phyloP scores from a whole-genome alignment of 2,888 invertebrate genomes.

The Herminia tarsipennalis region DNA sequence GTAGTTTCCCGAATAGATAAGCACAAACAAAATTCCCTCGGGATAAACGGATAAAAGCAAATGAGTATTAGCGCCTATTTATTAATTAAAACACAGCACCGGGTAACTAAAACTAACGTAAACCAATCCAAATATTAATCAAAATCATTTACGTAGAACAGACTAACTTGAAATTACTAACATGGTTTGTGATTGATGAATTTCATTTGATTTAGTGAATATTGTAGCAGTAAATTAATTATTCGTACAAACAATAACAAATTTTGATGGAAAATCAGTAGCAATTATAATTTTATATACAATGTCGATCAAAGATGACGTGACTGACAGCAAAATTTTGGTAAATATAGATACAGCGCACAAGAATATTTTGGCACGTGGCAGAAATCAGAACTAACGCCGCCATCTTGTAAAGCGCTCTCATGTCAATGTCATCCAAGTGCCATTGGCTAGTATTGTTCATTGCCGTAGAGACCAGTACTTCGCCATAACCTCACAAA shows the following conservation, averaged over 20 bases:
- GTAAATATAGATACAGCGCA: no score
- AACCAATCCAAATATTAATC: background rate
- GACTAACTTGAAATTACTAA: background rate
- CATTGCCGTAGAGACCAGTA: no score
- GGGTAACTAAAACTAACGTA: background rate
- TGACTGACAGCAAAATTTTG: conserved; percentile 1
- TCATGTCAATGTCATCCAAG: no score
- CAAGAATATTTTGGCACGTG: no score
- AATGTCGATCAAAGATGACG: background rate
- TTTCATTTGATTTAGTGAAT: background rate
- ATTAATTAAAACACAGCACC: background rate
- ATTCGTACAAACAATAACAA: conserved; percentile 6
- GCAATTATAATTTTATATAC: background rate
- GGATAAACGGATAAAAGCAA: no score
- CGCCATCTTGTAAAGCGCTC: no score
- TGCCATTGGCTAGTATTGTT: no score
- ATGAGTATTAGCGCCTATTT: no score
- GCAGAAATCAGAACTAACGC: no score
- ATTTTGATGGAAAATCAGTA: conserved; percentile 3
- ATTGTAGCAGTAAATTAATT: conserved; percentile 7
- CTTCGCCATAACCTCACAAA: no score
- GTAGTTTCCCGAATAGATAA: no score
- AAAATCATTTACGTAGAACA: background rate
- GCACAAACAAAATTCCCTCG: no score
- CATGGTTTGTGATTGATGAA: background rate